phyloP scores from a whole-genome alignment of 2,888 invertebrate genomes.

The Chouioia cunea region DNA sequence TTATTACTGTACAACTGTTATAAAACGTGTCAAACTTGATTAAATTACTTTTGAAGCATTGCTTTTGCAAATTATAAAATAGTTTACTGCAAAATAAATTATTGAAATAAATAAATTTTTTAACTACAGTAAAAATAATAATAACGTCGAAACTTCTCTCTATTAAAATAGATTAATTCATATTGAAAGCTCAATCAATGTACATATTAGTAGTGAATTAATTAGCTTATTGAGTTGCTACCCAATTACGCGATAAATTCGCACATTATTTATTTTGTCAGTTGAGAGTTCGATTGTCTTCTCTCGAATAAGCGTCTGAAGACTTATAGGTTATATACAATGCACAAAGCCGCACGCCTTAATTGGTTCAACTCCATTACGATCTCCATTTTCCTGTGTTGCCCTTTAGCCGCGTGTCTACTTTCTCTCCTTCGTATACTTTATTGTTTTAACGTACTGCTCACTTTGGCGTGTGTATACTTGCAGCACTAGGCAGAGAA shows the following conservation, averaged over 20 bases:
- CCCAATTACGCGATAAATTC: constrained; percentile 7
- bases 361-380: constrained; percentile 36
- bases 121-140: too few species aligned
- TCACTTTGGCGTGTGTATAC: neutral
- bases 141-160: too few species aligned
- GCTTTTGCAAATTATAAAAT: too few species aligned
- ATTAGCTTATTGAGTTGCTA: too few species aligned
- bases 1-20: too few species aligned
- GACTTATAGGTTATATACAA: constrained; percentile 19
- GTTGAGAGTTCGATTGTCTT: constrained; percentile 29
- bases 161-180: too few species aligned
- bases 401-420: constrained; percentile 7
- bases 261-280: constrained; percentile 19
- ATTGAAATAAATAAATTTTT: too few species aligned
- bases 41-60: too few species aligned
- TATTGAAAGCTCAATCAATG: too few species aligned
- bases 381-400: neutral
- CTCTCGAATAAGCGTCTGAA: constrained; percentile 7
- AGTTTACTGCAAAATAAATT: too few species aligned
- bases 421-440: constrained; percentile 17
- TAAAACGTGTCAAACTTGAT: too few species aligned
- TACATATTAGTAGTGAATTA: too few species aligned
- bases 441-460: constrained; percentile 29
- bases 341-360: constrained; percentile 32
- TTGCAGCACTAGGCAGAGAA: neutral